Base-by-base conservation (phyloP, 1,140 invertebrate species). In the Eriosoma lanigerum region DNA sequence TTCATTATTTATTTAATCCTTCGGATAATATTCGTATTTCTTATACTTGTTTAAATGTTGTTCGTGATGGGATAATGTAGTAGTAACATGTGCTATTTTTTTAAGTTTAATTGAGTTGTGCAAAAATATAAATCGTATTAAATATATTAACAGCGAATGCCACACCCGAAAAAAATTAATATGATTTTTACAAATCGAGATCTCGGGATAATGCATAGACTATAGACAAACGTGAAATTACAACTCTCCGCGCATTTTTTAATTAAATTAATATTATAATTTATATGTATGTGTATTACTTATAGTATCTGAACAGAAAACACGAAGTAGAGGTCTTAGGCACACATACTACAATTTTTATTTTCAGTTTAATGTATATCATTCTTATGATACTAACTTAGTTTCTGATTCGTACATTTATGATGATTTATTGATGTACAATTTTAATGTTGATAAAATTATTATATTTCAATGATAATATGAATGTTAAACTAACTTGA, bases 1-100 rank as follows among this genome's bases (percentile, higher is more conserved):
- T 72, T 72, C 68, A 52, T 72, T 50, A 72, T 72, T 72, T 72
- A 72, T 72, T 52, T 38, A 48, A 48, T 68, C 66, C n/a, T 68
- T 68, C 21, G 1, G n/a, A 68, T 38, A 8, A 38, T 38, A 68
- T 21, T 26, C 66, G 13, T 24, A 13, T 48, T 46, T 68, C 38
- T 68, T 48, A 12, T 32, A 48, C 38, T 48, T 21, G 21, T 68
- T 48, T 48, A 21, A 38, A 38, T n/a, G 32, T 64, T 10, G 19
- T 38, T 17, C 26, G 13, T 17, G 58, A 10, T 56, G 3, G 3
- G 19, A 17, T 64, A 64, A 64, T 32, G 32, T 15, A 15, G 6
- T 29, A 24, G 13, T 2, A 8, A 2, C 4, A 15, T 62, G 17
- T 8, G 26, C 26, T 29, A 29, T 29, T 62, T 13, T 62, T 62